Conservation (phyloP, 1,140 invertebrate species). For the Heliconius himera region DNA sequence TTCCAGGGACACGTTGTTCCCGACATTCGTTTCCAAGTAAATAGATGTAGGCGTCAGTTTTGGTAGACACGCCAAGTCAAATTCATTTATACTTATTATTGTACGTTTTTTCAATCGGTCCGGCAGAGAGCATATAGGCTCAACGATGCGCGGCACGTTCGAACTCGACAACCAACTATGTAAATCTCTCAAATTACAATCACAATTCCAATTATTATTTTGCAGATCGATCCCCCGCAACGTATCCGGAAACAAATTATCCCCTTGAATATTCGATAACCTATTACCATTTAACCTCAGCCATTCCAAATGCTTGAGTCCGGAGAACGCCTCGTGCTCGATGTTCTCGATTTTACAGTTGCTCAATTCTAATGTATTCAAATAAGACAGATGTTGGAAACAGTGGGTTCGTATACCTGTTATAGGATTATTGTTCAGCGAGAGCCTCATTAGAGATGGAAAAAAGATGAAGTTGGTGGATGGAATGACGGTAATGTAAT, state of each 20-base stretch:
- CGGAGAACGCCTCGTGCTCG: slow-evolving; percentile 91
- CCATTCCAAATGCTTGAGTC: slow-evolving; percentile 91
- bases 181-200: slow-evolving; percentile 90
- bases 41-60: slow-evolving; percentile 87
- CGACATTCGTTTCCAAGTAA: slow-evolving; percentile 89
- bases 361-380: slow-evolving; percentile 91
- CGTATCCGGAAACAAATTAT: slow-evolving; percentile 86
- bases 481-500: slow-evolving; percentile 89
- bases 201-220: slow-evolving; percentile 94
- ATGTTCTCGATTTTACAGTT: slow-evolving; percentile 89
- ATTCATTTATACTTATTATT: slow-evolving; percentile 86
- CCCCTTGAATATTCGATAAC: slow-evolving; percentile 86
- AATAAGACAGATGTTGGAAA: slow-evolving; percentile 88
- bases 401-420: slow-evolving; percentile 86
- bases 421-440: slow-evolving; percentile 91
- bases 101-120: slow-evolving; percentile 84
- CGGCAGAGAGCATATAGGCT: slow-evolving; percentile 89
- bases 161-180: slow-evolving; percentile 89
- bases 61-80: slow-evolving; percentile 92
- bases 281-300: slow-evolving; percentile 91
- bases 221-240: slow-evolving; percentile 91
- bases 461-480: slow-evolving; percentile 89
- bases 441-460: slow-evolving; percentile 90
- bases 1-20: slow-evolving; percentile 89
- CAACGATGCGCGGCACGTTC: slow-evolving; percentile 87